Evolutionary conservation across 1,140 invertebrate genomes (phyloP).

Genomic region (Hyles vespertilio): DNA sequence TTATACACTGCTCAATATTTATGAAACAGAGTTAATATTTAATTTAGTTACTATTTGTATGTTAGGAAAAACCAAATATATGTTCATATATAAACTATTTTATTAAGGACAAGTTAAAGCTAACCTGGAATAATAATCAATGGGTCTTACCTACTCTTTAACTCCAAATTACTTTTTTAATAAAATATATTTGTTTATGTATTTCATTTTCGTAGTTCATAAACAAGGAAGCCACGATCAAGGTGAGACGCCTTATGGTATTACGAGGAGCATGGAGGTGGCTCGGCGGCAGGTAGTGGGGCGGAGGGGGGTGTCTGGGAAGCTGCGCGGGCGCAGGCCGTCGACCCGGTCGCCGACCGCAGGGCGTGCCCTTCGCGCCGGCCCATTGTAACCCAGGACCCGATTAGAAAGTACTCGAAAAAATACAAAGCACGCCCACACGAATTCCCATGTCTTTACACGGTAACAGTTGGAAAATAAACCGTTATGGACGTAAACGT

Average conservation of each 20-base stretch:
- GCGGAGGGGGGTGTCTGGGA: neutral
- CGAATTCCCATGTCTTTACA: neutral
- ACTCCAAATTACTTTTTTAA: no score
- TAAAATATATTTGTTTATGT: no score
- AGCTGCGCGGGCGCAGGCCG: slow-evolving; percentile 22
- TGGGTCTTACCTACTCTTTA: no score
- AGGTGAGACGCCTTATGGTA: slow-evolving; percentile 16
- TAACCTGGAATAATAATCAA: no score
- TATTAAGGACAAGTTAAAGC: no score
- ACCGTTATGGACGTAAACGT: no score
- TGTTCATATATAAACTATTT: no score
- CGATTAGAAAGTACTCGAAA: slow-evolving; percentile 10
- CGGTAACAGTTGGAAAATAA: neutral
- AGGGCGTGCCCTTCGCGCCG: slow-evolving; percentile 27
- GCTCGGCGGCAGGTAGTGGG: neutral
- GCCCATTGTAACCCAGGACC: slow-evolving; percentile 4
- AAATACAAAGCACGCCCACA: slow-evolving; percentile 2
- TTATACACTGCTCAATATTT: no score
- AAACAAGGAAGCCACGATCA: slow-evolving; percentile 9
- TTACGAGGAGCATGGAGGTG: slow-evolving; percentile 6
- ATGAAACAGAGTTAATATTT: no score
- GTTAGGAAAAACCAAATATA: no score
- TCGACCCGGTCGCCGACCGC: slow-evolving; percentile 31
- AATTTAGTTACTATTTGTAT: no score
- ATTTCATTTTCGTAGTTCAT: slow-evolving; percentile 3